Evolutionary conservation across 2,888 invertebrate genomes (phyloP).

Genomic region (Rhogogaster chlorosoma): DNA sequence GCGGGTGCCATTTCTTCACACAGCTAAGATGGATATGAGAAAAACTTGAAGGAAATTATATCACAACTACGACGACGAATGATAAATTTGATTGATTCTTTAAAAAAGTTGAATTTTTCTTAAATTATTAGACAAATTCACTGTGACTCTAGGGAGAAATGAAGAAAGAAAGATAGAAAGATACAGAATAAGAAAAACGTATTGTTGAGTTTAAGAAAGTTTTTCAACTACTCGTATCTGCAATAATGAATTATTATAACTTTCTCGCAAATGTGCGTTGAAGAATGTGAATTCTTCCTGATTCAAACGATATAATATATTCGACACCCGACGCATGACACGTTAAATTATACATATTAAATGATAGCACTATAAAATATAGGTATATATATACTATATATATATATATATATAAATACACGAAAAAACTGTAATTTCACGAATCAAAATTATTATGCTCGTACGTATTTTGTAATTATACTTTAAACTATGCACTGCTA

Average conservation of each 20-base stretch:
- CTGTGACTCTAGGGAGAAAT: not conserved
- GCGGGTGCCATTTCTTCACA: not conserved
- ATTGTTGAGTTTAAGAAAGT: not conserved
- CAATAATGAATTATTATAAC: not conserved
- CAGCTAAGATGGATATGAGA: conserved; percentile 1
- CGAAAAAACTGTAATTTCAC: conserved; percentile 17
- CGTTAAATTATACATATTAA: not conserved
- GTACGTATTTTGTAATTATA: conserved; percentile 21
- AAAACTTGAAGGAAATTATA: not conserved
- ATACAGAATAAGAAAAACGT: not conserved
- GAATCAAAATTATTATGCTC: conserved; percentile 31
- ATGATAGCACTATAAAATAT: too few relatives aligned
- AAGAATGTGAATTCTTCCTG: not conserved
- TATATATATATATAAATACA: not conserved
- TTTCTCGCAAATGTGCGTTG: not conserved
- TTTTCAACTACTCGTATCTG: not conserved
- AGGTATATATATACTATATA: too few relatives aligned
- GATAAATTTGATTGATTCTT: not conserved
- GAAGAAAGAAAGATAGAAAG: not conserved
- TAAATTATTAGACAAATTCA: not conserved
- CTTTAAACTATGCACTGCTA: not conserved
- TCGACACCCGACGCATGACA: not conserved
- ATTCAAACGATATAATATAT: not conserved
- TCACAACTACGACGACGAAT: not conserved
- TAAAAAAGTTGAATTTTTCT: not conserved